phyloP scores from a whole-genome alignment of 2,888 invertebrate genomes.

The Selenia dentaria region DNA sequence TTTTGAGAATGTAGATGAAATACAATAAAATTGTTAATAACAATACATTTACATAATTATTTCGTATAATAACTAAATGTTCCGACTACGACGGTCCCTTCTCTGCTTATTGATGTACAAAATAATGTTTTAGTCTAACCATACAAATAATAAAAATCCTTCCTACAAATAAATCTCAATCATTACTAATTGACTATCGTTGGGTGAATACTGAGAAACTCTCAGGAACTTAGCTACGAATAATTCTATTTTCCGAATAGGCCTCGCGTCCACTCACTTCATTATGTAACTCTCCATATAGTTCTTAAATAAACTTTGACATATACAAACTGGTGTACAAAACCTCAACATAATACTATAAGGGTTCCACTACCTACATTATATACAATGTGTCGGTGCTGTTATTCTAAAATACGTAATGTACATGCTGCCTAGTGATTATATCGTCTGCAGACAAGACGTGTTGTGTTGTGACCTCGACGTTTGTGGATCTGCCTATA shows the following conservation, averaged over 20 bases:
- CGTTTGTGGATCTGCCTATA: slow-evolving; percentile 31
- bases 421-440: slow-evolving; percentile 28
- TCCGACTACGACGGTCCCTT: slow-evolving; percentile 24
- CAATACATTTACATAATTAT: slow-evolving; percentile 65
- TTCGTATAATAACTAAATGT: slow-evolving; percentile 31
- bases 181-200: slow-evolving; percentile 84
- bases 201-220: slow-evolving; percentile 80
- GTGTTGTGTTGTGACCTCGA: slow-evolving; percentile 37
- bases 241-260: slow-evolving; percentile 56
- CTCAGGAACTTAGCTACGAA: slow-evolving; percentile 70
- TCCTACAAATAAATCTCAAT: slow-evolving; percentile 78
- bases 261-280: slow-evolving; percentile 55
- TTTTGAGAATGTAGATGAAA: slow-evolving; percentile 65
- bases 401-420: slow-evolving; percentile 36
- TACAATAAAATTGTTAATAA: slow-evolving; percentile 73
- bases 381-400: slow-evolving; percentile 72
- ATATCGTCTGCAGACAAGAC: slow-evolving; percentile 8
- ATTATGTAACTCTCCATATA: slow-evolving; percentile 61
- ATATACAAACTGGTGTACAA: slow-evolving; percentile 80
- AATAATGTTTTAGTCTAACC: slow-evolving; percentile 60
- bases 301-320: slow-evolving; percentile 79
- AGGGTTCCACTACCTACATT: slow-evolving; percentile 67
- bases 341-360: slow-evolving; percentile 67
- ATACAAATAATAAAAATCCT: slow-evolving; percentile 59
- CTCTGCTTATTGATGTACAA: slow-evolving; percentile 47